Base-by-base conservation (phyloP, 2,797 vertebrate genomes). In the Pseudomugil tenellus region DNA sequence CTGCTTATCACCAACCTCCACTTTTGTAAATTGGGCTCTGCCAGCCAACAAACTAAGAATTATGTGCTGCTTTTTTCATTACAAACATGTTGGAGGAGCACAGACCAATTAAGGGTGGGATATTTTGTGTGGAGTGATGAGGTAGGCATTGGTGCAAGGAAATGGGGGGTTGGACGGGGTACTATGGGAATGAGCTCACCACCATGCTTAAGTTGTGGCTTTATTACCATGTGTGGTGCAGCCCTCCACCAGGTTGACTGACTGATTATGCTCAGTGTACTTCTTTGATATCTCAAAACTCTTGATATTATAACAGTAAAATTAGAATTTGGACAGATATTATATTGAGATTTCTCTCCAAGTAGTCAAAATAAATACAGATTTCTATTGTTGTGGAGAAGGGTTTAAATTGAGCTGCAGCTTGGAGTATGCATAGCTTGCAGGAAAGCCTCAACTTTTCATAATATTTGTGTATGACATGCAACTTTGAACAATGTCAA, bases 11-110 rank as follows among this genome's bases (percentile, higher is more conserved):
- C 92, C 91, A 94, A 95, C 96, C 97, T 97, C 97, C 98, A 97
- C 97, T 99, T 99, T 97, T 97, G 96, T 98, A 98, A 99, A 98
- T 98, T 97, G 97, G 97, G 96, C 96, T 96, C 96, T 95, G 96
- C 96, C 96, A 98, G 96, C 96, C 96, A 97, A 97, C 97, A 98
- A 97, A 97, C 96, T 95, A 96, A 97, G 97, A 98, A 96, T 97
- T 98, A 97, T 98, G 96, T 96, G 96, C 96, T 91, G 96, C 93
- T 93, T 97, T 94, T 97, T 99, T 96, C 96, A 98, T 98, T 98
- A 98, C 97, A 97, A 98, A 96, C 96, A 96, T 98, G 97, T 97
- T 97, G 96, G 95, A 96, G 95, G 88, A 96, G 96, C 95, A 91
- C 94, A 93, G 96, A 95, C 96, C 97, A 98, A 98, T 99, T 98